A percentile compares a stretch with the other conserved stretches of the same genome.
Evolutionary conservation across 2,113 vertebrate species (phyloP).

Genomic region (Neodon shergylaensis): DNA sequence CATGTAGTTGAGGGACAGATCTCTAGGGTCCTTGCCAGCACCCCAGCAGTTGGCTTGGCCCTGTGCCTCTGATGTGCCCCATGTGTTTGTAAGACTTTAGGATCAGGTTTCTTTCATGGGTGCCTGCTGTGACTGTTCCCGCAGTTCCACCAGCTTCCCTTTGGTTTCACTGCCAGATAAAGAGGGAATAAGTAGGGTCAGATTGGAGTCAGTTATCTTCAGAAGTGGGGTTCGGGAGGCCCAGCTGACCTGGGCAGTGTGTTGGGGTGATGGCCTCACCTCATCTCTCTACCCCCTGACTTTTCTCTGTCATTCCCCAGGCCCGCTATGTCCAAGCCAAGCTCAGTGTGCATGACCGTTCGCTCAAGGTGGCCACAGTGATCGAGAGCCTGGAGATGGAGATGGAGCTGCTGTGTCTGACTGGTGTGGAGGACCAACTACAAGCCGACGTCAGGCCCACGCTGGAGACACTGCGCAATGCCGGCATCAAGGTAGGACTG

Average conservation of each 20-base stretch:
- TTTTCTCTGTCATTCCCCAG: slow-evolving; percentile 81
- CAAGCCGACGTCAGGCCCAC: slow-evolving; percentile 96
- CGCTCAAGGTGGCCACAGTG: slow-evolving; percentile 97
- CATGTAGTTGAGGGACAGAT: neutral
- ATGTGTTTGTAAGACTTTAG: neutral
- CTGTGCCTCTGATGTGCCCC: neutral
- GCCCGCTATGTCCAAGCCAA: slow-evolving; percentile 96
- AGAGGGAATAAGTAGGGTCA: neutral
- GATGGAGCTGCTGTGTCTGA: slow-evolving; percentile 98
- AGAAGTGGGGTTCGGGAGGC: neutral
- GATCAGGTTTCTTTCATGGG: too few species aligned
- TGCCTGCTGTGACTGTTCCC: neutral
- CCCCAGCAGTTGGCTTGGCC: neutral
- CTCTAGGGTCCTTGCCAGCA: too few species aligned
- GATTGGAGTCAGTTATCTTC: neutral
- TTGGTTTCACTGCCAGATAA: neutral
- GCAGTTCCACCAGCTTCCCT: neutral
- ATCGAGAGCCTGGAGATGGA: slow-evolving; percentile 99
- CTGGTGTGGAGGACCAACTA: slow-evolving; percentile 97
- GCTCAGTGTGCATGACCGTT: slow-evolving; percentile 97
- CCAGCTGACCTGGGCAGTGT: rapidly evolving
- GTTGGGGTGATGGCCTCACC: rapidly evolving
- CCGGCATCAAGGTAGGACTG: slow-evolving; percentile 94
- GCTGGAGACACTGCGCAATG: slow-evolving; percentile 96
- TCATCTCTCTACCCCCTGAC: slow-evolving; percentile 34